Evolutionary conservation across 2,113 vertebrate species (phyloP).

Genomic region (Holacanthus passer): DNA sequence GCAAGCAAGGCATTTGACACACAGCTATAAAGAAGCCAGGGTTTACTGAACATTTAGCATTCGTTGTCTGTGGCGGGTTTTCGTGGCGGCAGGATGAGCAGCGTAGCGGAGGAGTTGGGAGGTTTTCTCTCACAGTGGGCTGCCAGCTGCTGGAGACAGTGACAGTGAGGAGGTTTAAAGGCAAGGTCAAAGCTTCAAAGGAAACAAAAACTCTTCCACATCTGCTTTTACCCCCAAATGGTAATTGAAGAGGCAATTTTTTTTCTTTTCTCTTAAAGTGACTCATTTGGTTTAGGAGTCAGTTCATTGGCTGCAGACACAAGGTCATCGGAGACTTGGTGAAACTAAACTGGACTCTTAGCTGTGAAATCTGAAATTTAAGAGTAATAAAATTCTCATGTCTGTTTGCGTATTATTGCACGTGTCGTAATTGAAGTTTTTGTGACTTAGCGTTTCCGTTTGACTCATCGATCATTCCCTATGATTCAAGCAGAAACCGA

Average conservation of each 20-base stretch:
- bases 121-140: slow-evolving; percentile 58
- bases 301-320: slow-evolving; percentile 13
- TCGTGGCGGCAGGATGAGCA: slow-evolving; percentile 27
- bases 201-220: slow-evolving; percentile 54
- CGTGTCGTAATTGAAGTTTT: neutral
- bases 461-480: slow-evolving; percentile 1
- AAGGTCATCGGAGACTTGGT: slow-evolving; percentile 38
- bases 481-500: slow-evolving; percentile 21
- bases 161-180: slow-evolving; percentile 48
- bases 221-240: slow-evolving; percentile 53
- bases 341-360: neutral
- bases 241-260: slow-evolving; percentile 34
- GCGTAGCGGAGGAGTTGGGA: slow-evolving; percentile 38
- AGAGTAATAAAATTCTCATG: neutral
- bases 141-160: slow-evolving; percentile 41
- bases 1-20: too few relatives aligned
- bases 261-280: slow-evolving; percentile 33
- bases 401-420: neutral
- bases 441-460: neutral
- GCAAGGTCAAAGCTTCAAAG: slow-evolving; percentile 70
- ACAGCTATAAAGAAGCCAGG: neutral
- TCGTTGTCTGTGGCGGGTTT: neutral
- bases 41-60: neutral
- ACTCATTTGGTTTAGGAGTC: slow-evolving; percentile 54
- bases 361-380: too few relatives aligned